A percentile compares a stretch with the other conserved stretches of the same genome.
These are phyloP conservation scores for Stylophora pistillata DNA, from an alignment of 64 coral and sea anemone species.

Conservation along the genomic window DNA sequence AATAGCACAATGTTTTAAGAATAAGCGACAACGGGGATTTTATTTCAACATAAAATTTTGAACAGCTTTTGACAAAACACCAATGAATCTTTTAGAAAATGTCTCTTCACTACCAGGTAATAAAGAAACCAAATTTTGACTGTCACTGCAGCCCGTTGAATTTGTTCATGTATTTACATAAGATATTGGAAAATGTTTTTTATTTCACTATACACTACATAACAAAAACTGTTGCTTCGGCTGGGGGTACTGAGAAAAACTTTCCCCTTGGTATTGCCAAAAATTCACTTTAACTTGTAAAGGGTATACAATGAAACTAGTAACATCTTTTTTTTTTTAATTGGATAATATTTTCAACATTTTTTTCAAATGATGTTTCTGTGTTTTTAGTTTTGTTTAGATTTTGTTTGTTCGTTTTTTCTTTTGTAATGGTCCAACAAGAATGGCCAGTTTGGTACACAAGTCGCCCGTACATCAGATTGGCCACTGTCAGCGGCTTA, in stretches of 20 bases:
- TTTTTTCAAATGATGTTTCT: neutral
- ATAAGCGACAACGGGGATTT: neutral
- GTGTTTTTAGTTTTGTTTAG: neutral
- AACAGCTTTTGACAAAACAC: neutral
- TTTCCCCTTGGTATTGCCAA: neutral
- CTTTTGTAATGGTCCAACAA: neutral
- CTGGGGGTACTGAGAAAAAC: constrained; percentile 22
- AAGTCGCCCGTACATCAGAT: neutral
- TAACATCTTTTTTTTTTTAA: neutral
- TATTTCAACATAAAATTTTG: constrained; percentile 18
- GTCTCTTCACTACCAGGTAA: constrained; percentile 29
- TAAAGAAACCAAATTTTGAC: neutral
- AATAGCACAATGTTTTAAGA: neutral
- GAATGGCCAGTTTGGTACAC: neutral
- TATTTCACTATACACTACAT: neutral
- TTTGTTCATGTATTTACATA: neutral
- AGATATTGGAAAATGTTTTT: neutral
- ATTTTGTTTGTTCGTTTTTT: neutral
- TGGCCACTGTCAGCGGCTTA: constrained; percentile 21
- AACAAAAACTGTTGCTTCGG: constrained; percentile 1
- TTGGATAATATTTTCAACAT: neutral
- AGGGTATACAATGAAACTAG: neutral
- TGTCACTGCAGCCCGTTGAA: neutral
- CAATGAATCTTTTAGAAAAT: neutral
- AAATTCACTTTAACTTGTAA: neutral